These are phyloP conservation scores for Austrolebias charrua DNA, from an alignment of 2,797 vertebrate species.

Conservation along the genomic window DNA sequence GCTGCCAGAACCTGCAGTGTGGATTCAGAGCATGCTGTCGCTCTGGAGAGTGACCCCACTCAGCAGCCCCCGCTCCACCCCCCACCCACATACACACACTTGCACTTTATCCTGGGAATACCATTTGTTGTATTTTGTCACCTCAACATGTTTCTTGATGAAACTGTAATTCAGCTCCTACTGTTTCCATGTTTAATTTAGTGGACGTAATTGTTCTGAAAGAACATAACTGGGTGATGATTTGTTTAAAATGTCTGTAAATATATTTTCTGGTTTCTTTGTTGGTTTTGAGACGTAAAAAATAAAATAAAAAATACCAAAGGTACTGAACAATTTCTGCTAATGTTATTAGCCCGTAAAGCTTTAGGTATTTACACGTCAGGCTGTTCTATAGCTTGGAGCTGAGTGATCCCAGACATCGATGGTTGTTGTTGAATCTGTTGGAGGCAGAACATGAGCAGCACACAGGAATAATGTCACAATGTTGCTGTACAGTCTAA, in stretches of 20 bases:
- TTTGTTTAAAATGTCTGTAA: conserved; percentile 48
- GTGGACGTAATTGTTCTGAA: conserved; percentile 40
- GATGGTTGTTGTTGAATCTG: neutral
- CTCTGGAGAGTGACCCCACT: conserved; percentile 89
- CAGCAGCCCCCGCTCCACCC: conserved; percentile 43
- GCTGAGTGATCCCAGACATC: neutral
- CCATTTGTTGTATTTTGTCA: conserved; percentile 69
- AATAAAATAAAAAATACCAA: too few relatives aligned
- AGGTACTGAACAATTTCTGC: conserved; percentile 42
- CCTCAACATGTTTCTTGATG: conserved; percentile 62
- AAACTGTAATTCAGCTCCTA: conserved; percentile 56
- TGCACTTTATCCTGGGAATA: conserved; percentile 90
- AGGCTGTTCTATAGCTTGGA: neutral
- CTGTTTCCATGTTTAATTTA: conserved; percentile 47
- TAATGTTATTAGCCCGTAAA: conserved; percentile 23
- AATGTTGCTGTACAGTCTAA: conserved; percentile 23
- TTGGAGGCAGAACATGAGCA: conserved; percentile 4
- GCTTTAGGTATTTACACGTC: conserved; percentile 20
- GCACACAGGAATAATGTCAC: conserved; percentile 22
- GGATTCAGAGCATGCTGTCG: conserved; percentile 98
- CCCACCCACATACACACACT: conserved; percentile 1
- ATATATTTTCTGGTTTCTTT: conserved; percentile 34
- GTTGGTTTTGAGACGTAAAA: conserved; percentile 31
- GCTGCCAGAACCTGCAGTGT: conserved; percentile 99
- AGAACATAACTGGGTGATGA: conserved; percentile 20